Conservation (phyloP, 2,888 invertebrate genomes). For the Scrobipalpa atriplicella region DNA sequence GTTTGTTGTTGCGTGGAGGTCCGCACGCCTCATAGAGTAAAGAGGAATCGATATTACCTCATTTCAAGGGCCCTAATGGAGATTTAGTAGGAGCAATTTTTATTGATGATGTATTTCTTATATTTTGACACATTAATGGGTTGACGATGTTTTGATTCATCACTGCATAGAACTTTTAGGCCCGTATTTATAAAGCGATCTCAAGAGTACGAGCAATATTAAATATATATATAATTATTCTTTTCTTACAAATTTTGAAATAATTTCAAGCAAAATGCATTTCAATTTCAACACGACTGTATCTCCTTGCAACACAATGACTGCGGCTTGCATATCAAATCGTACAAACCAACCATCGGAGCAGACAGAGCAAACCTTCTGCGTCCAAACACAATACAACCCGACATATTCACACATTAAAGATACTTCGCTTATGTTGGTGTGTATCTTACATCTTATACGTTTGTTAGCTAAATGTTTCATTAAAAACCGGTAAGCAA, state of each 20-base stretch:
- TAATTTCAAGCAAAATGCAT: neutral
- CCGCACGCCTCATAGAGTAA: neutral
- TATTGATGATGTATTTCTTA: too few relatives aligned
- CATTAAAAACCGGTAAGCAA: too few relatives aligned
- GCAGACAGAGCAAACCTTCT: neutral
- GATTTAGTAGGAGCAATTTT: neutral
- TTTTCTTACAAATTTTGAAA: too few relatives aligned
- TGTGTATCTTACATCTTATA: too few relatives aligned
- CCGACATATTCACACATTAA: neutral
- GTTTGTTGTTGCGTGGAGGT: neutral
- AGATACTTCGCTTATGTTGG: too few relatives aligned
- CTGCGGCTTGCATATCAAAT: neutral
- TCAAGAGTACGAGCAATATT: too few relatives aligned
- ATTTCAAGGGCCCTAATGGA: neutral
- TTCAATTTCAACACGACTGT: neutral
- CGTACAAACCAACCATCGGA: neutral
- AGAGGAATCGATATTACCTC: neutral
- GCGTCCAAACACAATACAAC: neutral
- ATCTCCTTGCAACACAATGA: constrained; percentile 4
- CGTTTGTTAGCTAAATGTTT: too few relatives aligned
- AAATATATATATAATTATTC: too few relatives aligned
- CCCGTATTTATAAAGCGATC: too few relatives aligned
- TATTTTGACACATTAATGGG: too few relatives aligned
- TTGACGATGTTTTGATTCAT: too few relatives aligned
- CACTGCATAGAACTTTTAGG: too few relatives aligned